Base-by-base conservation (phyloP, 2,888 invertebrate genomes). In the Leptogaster cylindrica region DNA sequence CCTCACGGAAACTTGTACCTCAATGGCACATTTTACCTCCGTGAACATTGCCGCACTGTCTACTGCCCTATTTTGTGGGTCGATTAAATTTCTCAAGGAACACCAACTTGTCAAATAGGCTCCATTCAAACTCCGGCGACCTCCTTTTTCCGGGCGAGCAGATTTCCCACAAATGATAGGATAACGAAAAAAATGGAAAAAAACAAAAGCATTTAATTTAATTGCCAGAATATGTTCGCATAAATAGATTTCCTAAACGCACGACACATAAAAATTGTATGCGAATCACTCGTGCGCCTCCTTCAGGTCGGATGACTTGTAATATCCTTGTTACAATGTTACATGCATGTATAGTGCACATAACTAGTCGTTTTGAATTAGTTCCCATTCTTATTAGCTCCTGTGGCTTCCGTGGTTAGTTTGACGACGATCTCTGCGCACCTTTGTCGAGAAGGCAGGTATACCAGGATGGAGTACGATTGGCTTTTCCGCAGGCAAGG, bases 131-230 rank as follows among this genome's bases (percentile, higher is more conserved):
- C 1, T n/a, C 14, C 39, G 27, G 44, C 7, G 18, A 23, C 28
- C 6, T 63, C 31, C 31, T 33, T 48, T 64, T 8, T 12, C n/a
- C 27, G 27, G 31, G 46, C 27, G 16, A 46, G 12, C 12, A 46
- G 16, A 28, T 46, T 7, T 63, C 14, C 31, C 20, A 20, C 31
- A 33, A 28, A 48, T 31, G 18, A 63, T 23, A 46, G 46, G 46
- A 63, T n/a, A n/a, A n/a, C n/a, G n/a, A n/a, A n/a, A n/a, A n/a
- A n/a, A n/a, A n/a, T 63, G 27, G 28, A 46, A 31, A 46, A 69
- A 52, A 69, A 41, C 58, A 46, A 67, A 46, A 66, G 44, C 65
- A 69, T 69, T 69, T 69, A 69, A 69, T 69, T 69, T 69, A 69
- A 69, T 69, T 69, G 69, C 67, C 65, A 67, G 64, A 55, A 51